These are phyloP conservation scores for Resseliella maxima DNA, from an alignment of 2,888 invertebrate genomes.

Conservation along the genomic window DNA sequence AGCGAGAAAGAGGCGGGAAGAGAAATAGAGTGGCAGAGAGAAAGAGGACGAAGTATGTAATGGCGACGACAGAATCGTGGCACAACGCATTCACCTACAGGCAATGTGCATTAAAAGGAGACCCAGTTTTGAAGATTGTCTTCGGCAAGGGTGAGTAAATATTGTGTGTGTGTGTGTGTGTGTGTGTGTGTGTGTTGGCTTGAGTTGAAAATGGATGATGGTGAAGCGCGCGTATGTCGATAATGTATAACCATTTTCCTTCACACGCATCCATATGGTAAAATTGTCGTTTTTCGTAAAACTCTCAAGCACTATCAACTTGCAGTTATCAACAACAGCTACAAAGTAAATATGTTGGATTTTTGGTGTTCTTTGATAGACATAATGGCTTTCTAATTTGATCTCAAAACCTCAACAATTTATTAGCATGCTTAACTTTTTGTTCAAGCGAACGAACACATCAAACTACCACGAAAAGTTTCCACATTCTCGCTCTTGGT, in stretches of 20 bases:
- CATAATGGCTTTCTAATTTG: constrained; percentile 53
- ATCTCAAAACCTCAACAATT: constrained; percentile 48
- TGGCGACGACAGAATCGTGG: neutral
- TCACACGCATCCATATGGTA: neutral
- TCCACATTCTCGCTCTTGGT: too few species aligned
- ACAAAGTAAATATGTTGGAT: constrained; percentile 21
- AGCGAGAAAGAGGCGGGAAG: too few species aligned
- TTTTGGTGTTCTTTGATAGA: constrained; percentile 17
- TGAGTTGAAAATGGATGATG: neutral
- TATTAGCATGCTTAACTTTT: constrained; percentile 37
- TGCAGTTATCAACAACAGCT: constrained; percentile 14
- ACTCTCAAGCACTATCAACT: neutral
- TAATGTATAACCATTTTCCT: neutral
- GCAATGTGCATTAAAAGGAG: neutral
- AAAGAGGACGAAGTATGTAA: too few species aligned
- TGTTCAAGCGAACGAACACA: constrained; percentile 26
- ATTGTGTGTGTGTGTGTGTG: too few species aligned
- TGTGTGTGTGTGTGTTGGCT: neutral
- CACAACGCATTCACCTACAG: neutral
- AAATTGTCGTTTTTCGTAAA: neutral
- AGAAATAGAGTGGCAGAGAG: too few species aligned
- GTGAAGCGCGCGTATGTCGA: neutral
- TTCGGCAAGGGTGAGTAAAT: too few species aligned
- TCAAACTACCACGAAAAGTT: neutral
- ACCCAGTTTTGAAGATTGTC: neutral